These are phyloP conservation scores for Cactoblastis cactorum DNA, from an alignment of 2,888 invertebrate genomes.

Conservation along the genomic window DNA sequence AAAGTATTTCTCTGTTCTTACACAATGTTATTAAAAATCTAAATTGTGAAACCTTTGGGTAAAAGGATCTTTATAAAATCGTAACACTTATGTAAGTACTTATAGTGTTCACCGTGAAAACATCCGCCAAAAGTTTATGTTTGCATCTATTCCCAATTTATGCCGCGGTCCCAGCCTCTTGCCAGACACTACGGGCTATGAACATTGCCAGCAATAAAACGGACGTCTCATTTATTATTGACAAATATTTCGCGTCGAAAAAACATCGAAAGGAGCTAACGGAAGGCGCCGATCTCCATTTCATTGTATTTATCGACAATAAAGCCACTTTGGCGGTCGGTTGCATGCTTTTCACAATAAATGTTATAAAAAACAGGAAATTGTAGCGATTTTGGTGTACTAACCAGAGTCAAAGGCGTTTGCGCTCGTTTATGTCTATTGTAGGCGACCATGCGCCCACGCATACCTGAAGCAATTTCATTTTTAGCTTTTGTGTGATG, in stretches of 20 bases:
- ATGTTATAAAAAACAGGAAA: constrained; percentile 59
- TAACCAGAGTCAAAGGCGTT: constrained; percentile 15
- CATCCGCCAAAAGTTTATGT: constrained; percentile 20
- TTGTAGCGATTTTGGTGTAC: constrained; percentile 32
- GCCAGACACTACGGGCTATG: constrained; percentile 43
- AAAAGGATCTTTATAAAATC: no score
- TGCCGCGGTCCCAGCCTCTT: constrained; percentile 54
- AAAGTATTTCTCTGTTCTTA: no score
- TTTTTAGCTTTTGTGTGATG: neutral
- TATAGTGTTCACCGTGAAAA: no score
- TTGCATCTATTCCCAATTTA: constrained; percentile 40
- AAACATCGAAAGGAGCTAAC: constrained; percentile 56
- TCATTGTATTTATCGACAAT: constrained; percentile 64
- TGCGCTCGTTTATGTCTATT: constrained; percentile 68
- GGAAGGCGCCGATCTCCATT: constrained; percentile 72
- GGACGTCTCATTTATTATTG: constrained; percentile 78
- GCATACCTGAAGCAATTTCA: constrained; percentile 29
- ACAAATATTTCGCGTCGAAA: constrained; percentile 75
- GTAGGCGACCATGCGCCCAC: constrained; percentile 53
- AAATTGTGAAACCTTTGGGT: no score
- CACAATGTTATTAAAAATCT: no score
- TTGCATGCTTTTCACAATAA: constrained; percentile 37
- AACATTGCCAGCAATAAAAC: constrained; percentile 67
- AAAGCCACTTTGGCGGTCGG: constrained; percentile 54
- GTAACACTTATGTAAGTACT: no score